Conservation (phyloP, 23 tunicate species). For the Ciona savignyi region DNA sequence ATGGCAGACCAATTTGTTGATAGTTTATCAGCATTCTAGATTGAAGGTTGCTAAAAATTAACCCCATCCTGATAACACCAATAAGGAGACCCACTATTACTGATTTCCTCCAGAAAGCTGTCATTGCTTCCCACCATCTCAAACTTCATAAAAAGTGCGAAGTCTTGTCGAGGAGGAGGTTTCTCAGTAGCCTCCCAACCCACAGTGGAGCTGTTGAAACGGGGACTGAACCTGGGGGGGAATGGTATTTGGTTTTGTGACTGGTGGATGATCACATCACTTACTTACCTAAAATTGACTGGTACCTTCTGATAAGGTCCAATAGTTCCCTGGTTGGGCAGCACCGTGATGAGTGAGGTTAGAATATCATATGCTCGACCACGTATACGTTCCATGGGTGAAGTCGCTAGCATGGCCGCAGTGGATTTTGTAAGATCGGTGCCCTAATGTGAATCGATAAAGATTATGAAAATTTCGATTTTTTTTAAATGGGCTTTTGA, state of each 20-base stretch:
- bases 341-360: constrained; percentile 77
- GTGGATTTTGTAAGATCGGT: constrained; percentile 85
- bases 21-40: too few species aligned
- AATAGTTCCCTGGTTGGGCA: constrained; percentile 84
- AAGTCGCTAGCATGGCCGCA: constrained; percentile 74
- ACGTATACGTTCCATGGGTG: constrained; percentile 67
- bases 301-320: constrained; percentile 89
- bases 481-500: too few species aligned
- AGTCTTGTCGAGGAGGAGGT: constrained; percentile 93
- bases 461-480: too few species aligned
- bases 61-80: background rate
- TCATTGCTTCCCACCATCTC: constrained; percentile 93
- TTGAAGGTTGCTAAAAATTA: too few species aligned
- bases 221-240: constrained; percentile 68
- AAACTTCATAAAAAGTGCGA: constrained; percentile 78
- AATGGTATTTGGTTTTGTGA: background rate
- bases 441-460: constrained; percentile 48
- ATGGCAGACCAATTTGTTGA: too few species aligned
- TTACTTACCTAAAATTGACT: constrained; percentile 57
- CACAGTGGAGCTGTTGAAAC: constrained; percentile 70
- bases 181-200: constrained; percentile 91
- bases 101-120: constrained; percentile 35
- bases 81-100: constrained; percentile 14
- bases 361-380: constrained; percentile 78
- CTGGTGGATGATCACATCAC: background rate